A percentile compares a stretch with the other conserved stretches of the same genome.
Evolutionary conservation across 2,797 vertebrate genomes (phyloP).

Genomic region (Sus cebifrons): DNA sequence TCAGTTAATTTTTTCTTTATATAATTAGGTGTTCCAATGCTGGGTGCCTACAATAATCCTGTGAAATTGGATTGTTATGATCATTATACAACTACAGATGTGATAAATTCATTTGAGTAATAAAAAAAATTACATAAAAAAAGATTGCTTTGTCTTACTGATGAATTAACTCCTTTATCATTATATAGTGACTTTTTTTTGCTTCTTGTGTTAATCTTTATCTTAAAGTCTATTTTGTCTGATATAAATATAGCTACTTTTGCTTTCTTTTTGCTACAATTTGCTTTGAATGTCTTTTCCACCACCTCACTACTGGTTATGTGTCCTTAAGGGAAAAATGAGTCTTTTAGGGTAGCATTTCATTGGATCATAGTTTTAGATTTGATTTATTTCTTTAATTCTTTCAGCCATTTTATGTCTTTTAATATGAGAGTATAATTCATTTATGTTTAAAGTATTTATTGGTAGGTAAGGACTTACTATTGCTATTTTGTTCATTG

Average conservation of each 20-base stretch:
- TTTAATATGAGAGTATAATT: not conserved
- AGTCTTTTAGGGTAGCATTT: not conserved
- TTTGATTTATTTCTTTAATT: not conserved
- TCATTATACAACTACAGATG: too few species aligned
- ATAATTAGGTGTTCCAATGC: not conserved
- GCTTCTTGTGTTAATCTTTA: not conserved
- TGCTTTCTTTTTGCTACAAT: not conserved
- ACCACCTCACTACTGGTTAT: not conserved
- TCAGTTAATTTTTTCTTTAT: conserved; percentile 2
- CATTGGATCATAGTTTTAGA: not conserved
- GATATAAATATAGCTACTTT: not conserved
- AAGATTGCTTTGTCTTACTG: not conserved
- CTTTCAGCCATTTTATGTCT: not conserved
- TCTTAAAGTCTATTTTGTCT: not conserved
- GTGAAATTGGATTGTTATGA: too few species aligned
- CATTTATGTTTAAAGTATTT: not conserved
- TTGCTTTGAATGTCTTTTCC: not conserved
- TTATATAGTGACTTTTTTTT: not conserved
- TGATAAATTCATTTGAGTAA: too few species aligned
- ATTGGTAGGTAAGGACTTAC: not conserved
- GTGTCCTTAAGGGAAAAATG: not conserved
- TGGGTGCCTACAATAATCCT: not conserved
- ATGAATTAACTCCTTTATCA: not conserved
- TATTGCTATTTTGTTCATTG: not conserved
- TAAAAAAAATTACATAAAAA: too few species aligned